Conservation (phyloP, 2,888 invertebrate species). For the Hydraecia micacea region DNA sequence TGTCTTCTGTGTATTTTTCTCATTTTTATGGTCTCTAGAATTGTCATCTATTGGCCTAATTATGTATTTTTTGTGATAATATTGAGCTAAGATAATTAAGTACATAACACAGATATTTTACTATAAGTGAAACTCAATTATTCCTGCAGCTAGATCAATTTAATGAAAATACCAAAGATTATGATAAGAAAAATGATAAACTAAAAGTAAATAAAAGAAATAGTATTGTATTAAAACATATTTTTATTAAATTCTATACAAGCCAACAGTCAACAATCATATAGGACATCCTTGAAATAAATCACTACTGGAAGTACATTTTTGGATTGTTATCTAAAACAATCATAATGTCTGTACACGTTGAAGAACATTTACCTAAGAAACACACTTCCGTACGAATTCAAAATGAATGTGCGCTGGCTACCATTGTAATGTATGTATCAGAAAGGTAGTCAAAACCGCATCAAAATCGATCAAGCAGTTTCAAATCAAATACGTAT, state of each 20-base stretch:
- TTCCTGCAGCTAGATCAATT: neutral
- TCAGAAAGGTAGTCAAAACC: neutral
- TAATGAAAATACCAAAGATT: conserved; percentile 30
- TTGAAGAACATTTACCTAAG: conserved; percentile 10
- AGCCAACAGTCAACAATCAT: conserved; percentile 69
- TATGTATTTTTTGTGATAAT: neutral
- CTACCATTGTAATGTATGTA: neutral
- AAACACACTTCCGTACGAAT: neutral
- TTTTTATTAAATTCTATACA: conserved; percentile 66
- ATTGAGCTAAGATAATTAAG: neutral
- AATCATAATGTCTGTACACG: conserved; percentile 11
- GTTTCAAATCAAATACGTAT: neutral
- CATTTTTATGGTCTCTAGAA: neutral
- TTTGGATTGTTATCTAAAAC: conserved; percentile 38
- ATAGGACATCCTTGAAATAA: conserved; percentile 46
- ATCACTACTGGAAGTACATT: conserved; percentile 53
- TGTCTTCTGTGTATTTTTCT: neutral
- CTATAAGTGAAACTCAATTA: neutral
- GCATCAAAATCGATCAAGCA: neutral
- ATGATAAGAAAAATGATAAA: neutral
- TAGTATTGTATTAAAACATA: conserved; percentile 54
- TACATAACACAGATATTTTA: neutral
- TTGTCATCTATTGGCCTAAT: neutral
- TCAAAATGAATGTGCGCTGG: neutral
- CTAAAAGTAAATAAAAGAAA: conserved; percentile 24